These are phyloP conservation scores for Melanotaenia maccullochi DNA, from an alignment of 2,797 vertebrate genomes.

Conservation along the genomic window DNA sequence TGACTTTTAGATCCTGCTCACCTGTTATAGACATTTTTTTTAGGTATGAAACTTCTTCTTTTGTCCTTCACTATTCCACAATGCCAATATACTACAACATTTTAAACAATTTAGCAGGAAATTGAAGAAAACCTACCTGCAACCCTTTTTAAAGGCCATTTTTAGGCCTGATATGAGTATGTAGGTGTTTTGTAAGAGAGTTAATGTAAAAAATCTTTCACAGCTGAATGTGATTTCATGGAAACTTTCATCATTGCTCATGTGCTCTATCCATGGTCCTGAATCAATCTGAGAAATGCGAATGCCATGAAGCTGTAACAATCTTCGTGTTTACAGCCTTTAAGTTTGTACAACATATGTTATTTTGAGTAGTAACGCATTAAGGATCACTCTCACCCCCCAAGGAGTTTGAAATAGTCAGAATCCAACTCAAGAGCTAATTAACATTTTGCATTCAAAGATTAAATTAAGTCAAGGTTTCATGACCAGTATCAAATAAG, in stretches of 20 bases:
- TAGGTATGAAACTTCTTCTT: neutral
- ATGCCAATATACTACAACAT: neutral
- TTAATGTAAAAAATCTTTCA: neutral
- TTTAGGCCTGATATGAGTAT: neutral
- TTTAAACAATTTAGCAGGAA: neutral
- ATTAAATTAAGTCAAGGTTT: no score
- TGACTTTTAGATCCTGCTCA: no score
- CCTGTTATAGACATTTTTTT: no score
- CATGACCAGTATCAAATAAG: no score
- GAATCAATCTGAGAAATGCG: neutral
- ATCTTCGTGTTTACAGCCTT: no score
- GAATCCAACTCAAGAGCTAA: no score
- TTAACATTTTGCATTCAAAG: no score
- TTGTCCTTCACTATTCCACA: neutral
- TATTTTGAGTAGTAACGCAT: no score
- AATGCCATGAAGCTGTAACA: no score
- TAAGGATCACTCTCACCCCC: no score
- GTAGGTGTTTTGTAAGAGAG: neutral
- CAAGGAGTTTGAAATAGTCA: no score
- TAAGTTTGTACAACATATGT: no score
- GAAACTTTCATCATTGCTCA: neutral
- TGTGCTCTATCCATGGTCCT: neutral
- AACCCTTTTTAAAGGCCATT: neutral
- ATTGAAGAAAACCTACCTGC: neutral
- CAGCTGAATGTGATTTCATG: neutral